phyloP scores from a whole-genome alignment of 2,113 vertebrate genomes.

The Ailuropoda melanoleuca region DNA sequence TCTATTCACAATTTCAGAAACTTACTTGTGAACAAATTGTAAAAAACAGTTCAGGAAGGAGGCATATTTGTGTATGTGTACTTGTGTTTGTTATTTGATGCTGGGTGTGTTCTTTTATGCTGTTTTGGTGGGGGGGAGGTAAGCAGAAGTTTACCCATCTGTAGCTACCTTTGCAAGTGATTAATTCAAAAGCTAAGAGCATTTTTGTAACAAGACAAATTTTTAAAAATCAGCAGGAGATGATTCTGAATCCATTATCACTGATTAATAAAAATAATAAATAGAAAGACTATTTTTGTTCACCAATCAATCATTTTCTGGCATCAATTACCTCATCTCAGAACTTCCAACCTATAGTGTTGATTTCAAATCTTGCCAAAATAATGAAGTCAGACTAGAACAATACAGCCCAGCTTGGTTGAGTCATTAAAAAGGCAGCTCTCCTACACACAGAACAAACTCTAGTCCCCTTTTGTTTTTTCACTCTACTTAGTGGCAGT shows the following conservation, averaged over 20 bases:
- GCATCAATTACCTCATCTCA: slow-evolving; percentile 16
- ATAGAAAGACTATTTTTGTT: neutral
- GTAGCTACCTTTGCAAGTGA: neutral
- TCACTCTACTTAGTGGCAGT: neutral
- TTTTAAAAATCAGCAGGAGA: neutral
- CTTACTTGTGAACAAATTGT: neutral
- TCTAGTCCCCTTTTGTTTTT: neutral
- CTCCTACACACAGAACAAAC: neutral
- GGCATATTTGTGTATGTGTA: neutral
- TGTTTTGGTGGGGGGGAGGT: neutral
- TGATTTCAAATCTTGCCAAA: slow-evolving; percentile 49
- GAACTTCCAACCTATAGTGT: neutral
- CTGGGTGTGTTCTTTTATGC: neutral
- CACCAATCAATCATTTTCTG: neutral
- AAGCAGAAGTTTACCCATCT: slow-evolving; percentile 20
- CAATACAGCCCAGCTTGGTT: neutral
- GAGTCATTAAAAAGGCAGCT: slow-evolving; percentile 7
- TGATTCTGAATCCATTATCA: slow-evolving; percentile 34
- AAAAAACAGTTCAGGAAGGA: slow-evolving; percentile 19
- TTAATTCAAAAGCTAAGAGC: neutral
- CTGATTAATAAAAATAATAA: slow-evolving; percentile 49
- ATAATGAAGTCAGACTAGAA: slow-evolving; percentile 28
- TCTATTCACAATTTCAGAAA: slow-evolving; percentile 53
- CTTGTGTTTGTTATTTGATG: slow-evolving; percentile 43
- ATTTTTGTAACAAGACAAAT: neutral